These are phyloP conservation scores for Neomorphus geoffroyi DNA, from an alignment of 2,797 vertebrate species.

Conservation along the genomic window DNA sequence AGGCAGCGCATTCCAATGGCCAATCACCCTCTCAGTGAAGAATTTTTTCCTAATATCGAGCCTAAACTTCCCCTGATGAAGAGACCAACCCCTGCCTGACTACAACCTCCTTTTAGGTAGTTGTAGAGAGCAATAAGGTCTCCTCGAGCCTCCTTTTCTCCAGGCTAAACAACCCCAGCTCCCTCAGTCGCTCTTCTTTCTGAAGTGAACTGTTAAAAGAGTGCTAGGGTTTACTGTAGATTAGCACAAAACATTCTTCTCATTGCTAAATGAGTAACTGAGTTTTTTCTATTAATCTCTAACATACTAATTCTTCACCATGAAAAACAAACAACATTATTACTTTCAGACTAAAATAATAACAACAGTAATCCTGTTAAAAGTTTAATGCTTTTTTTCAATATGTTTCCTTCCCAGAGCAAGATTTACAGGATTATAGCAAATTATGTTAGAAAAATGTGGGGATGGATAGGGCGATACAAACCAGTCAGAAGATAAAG, in stretches of 20 bases:
- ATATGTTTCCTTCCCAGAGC: neutral
- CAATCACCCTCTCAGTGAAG: no score
- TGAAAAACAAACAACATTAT: conserved; percentile 7
- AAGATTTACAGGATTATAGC: neutral
- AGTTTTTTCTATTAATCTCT: conserved; percentile 11
- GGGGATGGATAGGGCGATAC: neutral
- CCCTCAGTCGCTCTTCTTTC: no score
- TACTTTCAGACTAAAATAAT: neutral
- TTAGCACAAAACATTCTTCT: neutral
- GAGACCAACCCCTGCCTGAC: no score
- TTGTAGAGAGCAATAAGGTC: no score
- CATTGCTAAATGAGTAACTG: neutral
- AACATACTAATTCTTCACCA: neutral
- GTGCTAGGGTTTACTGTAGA: neutral
- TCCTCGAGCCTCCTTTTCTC: no score
- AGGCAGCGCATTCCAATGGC: no score
- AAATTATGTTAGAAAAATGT: neutral
- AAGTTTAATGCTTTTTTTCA: neutral
- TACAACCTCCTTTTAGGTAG: no score
- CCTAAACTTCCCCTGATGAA: no score
- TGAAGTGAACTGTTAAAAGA: neutral
- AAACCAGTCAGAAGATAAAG: neutral
- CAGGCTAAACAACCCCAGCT: no score
- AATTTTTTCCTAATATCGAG: no score
- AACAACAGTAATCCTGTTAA: conserved; percentile 11